Conservation (phyloP, 2,888 invertebrate genomes). For the Pristionchus japonicus region DNA sequence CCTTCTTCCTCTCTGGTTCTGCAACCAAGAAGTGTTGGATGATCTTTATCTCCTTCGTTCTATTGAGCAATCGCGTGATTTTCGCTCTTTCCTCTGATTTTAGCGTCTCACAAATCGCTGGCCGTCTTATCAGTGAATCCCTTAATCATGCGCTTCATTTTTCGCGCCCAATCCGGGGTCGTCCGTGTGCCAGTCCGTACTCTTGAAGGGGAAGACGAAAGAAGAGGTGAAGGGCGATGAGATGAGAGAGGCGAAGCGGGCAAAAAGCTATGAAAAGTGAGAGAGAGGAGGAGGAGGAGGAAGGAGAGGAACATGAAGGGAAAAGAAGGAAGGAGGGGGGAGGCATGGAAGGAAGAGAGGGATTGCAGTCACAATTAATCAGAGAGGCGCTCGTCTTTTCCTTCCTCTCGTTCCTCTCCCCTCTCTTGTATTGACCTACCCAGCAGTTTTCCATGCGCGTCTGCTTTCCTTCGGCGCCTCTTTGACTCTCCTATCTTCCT, state of each 20-base stretch:
- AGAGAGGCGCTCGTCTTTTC: background rate
- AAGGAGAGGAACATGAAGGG: background rate
- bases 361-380: constrained; percentile 22
- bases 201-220: background rate
- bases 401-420: background rate
- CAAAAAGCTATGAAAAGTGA: background rate
- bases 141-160: background rate
- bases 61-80: background rate
- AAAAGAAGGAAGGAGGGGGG: background rate
- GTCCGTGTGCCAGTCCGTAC: background rate
- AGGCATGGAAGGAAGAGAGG: background rate
- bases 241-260: background rate
- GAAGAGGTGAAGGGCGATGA: background rate
- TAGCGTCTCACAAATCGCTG: background rate
- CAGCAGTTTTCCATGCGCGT: background rate
- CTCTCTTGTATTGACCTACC: background rate
- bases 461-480: background rate
- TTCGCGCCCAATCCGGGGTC: background rate
- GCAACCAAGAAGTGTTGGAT: background rate
- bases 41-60: background rate
- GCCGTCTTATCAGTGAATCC: background rate
- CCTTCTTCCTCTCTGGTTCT: background rate
- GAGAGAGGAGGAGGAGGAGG: background rate
- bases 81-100: background rate
- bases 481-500: background rate